Conservation (phyloP, 2,888 invertebrate species). For the Cantharis lateralis region DNA sequence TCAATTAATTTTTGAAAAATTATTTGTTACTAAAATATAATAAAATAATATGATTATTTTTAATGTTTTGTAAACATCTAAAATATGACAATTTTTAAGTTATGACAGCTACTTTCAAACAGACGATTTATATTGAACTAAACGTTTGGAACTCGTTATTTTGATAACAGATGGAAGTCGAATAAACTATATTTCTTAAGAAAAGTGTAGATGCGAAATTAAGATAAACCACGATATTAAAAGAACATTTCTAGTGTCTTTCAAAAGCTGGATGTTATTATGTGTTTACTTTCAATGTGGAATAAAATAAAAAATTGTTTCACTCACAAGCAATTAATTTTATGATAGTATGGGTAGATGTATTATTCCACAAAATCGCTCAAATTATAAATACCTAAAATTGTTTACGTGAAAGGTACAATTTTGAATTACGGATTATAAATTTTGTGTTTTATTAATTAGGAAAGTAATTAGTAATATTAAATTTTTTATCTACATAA, state of each 20-base stretch:
- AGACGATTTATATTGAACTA: no score
- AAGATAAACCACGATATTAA: not conserved
- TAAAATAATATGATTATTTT: no score
- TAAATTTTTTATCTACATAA: not conserved
- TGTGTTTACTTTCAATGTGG: not conserved
- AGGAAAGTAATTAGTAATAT: not conserved
- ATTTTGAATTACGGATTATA: not conserved
- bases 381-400: not conserved
- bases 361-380: not conserved
- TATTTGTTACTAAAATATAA: no score
- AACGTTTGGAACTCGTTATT: not conserved
- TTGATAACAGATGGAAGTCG: not conserved
- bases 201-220: not conserved
- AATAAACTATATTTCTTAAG: not conserved
- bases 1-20: no score
- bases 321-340: not conserved
- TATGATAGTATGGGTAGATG: not conserved
- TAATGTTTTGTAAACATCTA: no score
- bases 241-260: not conserved
- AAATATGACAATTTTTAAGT: no score
- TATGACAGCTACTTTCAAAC: no score
- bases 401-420: not conserved
- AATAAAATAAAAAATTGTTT: not conserved
- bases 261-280: not conserved
- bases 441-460: not conserved